Conservation (phyloP, 2,888 invertebrate genomes). For the Parnassius apollo region DNA sequence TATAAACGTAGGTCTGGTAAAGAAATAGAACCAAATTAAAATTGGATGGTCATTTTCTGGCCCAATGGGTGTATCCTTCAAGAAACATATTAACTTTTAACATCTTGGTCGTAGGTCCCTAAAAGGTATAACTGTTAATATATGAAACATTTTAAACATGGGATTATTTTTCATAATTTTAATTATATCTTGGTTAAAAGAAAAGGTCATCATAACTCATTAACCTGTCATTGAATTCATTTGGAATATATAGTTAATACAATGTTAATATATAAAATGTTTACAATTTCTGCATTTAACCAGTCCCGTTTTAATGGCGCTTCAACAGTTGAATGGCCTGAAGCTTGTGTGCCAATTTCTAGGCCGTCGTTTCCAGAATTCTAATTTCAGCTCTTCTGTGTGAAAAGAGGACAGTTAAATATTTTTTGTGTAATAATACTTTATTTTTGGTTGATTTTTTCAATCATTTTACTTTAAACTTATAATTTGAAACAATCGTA, state of each 20-base stretch:
- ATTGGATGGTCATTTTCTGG: too few relatives aligned
- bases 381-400: slow-evolving; percentile 28
- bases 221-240: neutral
- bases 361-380: slow-evolving; percentile 14
- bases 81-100: too few relatives aligned
- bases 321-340: slow-evolving; percentile 9
- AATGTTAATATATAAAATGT: slow-evolving; percentile 10
- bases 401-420: slow-evolving; percentile 24
- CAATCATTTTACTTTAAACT: too few relatives aligned
- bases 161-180: too few relatives aligned
- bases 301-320: slow-evolving; percentile 11
- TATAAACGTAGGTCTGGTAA: too few relatives aligned
- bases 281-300: neutral
- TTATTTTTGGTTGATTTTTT: too few relatives aligned
- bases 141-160: too few relatives aligned
- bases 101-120: too few relatives aligned
- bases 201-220: neutral
- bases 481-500: too few relatives aligned
- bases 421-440: slow-evolving; percentile 16
- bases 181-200: neutral
- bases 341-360: slow-evolving; percentile 17
- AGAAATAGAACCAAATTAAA: too few relatives aligned
- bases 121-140: too few relatives aligned
- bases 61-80: too few relatives aligned
- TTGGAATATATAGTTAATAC: neutral